These are phyloP conservation scores for Oxygymnocypris stewartii DNA, from an alignment of 2,113 vertebrate genomes.

Conservation along the genomic window DNA sequence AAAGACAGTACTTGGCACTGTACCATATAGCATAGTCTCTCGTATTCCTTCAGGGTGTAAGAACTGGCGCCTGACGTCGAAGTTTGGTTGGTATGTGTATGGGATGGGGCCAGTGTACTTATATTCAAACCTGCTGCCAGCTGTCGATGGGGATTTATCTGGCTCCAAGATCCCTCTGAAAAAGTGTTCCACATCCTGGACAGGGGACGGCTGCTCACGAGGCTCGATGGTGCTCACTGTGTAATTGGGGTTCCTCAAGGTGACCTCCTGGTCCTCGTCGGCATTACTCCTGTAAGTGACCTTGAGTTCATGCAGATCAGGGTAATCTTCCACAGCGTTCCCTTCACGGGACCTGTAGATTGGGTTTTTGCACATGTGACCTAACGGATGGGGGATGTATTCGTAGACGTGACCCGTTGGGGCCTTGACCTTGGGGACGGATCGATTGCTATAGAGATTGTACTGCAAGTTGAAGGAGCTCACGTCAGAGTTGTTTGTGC, in stretches of 20 bases:
- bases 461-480: conserved; percentile 98
- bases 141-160: conserved; percentile 83
- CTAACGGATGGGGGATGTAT: conserved; percentile 93
- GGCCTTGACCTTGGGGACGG: conserved; percentile 89
- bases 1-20: conserved; percentile 92
- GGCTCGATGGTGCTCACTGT: conserved; percentile 96
- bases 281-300: conserved; percentile 87
- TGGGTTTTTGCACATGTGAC: conserved; percentile 98
- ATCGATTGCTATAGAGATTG: conserved; percentile 91
- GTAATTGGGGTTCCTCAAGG: conserved; percentile 85
- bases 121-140: conserved; percentile 86
- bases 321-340: conserved; percentile 95
- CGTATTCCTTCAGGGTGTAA: conserved; percentile 93
- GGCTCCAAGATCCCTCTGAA: conserved; percentile 93
- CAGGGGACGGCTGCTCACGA: conserved; percentile 85
- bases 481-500: conserved; percentile 95
- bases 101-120: conserved; percentile 88
- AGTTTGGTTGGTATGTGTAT: conserved; percentile 94
- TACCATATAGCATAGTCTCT: conserved; percentile 93
- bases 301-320: conserved; percentile 95
- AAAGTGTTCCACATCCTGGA: conserved; percentile 90
- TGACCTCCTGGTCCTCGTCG: conserved; percentile 81
- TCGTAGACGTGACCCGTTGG: conserved; percentile 93
- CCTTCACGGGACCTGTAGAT: conserved; percentile 95
- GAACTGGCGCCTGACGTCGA: conserved; percentile 93